Conservation (phyloP, 2,113 vertebrate species). For the Eretmochelys imbricata region DNA sequence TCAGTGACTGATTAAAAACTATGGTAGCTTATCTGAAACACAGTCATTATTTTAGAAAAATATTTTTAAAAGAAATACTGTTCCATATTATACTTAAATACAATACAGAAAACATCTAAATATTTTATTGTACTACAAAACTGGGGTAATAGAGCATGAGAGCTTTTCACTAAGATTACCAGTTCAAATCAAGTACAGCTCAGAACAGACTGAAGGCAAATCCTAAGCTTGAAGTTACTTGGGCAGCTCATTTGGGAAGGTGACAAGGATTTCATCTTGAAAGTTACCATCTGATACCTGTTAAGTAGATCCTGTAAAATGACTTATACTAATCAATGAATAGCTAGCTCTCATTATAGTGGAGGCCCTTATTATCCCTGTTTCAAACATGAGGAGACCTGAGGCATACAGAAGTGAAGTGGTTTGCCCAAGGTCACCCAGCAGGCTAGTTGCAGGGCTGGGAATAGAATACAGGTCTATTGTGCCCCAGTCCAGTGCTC, state of each 20-base stretch:
- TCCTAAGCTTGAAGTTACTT: neutral
- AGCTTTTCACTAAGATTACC: neutral
- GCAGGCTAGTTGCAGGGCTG: neutral
- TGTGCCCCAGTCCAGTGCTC: neutral
- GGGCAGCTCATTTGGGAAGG: neutral
- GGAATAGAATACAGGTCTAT: neutral
- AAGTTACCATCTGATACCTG: neutral
- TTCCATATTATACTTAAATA: neutral
- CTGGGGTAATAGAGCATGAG: neutral
- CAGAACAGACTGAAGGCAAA: neutral
- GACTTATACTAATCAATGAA: neutral
- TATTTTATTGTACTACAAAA: neutral
- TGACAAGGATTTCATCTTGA: neutral
- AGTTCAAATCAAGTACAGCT: neutral
- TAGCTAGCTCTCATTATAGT: neutral
- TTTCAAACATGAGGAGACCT: neutral
- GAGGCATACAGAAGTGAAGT: neutral
- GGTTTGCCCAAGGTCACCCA: neutral
- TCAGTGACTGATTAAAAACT: neutral
- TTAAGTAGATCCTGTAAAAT: neutral
- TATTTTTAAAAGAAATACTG: neutral
- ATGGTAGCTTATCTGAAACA: neutral
- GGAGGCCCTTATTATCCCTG: neutral
- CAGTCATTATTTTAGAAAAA: neutral
- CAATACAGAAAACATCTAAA: neutral